Evolutionary conservation across 2,888 invertebrate species (phyloP).

Genomic region (Myopa tessellatipennis): DNA sequence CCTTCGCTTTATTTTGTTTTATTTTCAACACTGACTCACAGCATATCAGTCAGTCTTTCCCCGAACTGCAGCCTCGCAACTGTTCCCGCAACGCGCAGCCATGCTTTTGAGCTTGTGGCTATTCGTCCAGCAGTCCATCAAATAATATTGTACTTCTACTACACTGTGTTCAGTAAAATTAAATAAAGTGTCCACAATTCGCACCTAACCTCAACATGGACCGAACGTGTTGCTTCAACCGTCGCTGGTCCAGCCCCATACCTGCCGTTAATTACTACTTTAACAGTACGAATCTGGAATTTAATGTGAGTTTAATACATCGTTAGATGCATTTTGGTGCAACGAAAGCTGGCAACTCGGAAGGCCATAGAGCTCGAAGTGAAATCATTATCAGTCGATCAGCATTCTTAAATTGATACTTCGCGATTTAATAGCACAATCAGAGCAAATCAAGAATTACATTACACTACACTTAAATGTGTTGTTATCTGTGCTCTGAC

Average conservation of each 20-base stretch:
- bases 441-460: neutral
- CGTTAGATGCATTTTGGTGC: neutral
- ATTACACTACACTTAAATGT: neutral
- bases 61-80: slow-evolving; percentile 10
- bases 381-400: too few species aligned
- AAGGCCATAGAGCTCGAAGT: too few species aligned
- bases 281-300: slow-evolving; percentile 21
- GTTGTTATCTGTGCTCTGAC: neutral
- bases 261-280: slow-evolving; percentile 2
- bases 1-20: neutral
- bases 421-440: neutral
- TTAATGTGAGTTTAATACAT: slow-evolving; percentile 30
- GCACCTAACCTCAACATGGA: slow-evolving; percentile 4
- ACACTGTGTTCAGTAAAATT: neutral
- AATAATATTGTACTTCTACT: neutral
- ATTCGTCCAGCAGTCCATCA: neutral
- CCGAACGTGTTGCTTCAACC: neutral
- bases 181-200: slow-evolving; percentile 3
- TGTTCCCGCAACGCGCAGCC: neutral
- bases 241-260: slow-evolving; percentile 41
- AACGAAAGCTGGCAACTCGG: neutral
- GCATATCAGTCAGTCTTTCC: slow-evolving; percentile 4
- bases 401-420: neutral
- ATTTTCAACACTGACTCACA: slow-evolving; percentile 26
- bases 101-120: neutral